Evolutionary conservation across 2,113 vertebrate species (phyloP).

Genomic region (Sclerurus mexicanus): DNA sequence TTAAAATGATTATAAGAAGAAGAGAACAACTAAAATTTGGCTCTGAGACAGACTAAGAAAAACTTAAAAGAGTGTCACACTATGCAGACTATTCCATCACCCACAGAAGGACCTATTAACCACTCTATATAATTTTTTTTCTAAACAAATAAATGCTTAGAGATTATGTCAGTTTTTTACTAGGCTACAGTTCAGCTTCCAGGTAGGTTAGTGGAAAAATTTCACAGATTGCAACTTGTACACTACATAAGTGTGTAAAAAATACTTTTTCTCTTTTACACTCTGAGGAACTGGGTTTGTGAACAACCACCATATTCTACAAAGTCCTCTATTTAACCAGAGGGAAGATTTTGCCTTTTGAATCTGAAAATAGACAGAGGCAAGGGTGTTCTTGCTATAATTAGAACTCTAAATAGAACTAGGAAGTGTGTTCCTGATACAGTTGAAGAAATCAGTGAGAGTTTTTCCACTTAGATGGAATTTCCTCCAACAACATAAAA

Average conservation of each 20-base stretch:
- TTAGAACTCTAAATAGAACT: background rate
- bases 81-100: background rate
- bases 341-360: background rate
- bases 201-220: background rate
- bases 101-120: background rate
- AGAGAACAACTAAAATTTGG: background rate
- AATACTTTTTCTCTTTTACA: background rate
- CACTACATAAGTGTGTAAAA: fast-evolving
- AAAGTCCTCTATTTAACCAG: background rate
- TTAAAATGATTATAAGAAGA: background rate
- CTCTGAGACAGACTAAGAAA: background rate
- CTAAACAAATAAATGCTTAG: background rate
- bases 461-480: background rate
- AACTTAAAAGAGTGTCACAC: background rate
- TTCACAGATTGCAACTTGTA: background rate
- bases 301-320: background rate
- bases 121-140: background rate
- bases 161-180: background rate
- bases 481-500: background rate
- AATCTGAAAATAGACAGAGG: background rate
- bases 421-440: background rate
- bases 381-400: background rate
- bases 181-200: background rate
- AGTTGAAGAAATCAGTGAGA: background rate
- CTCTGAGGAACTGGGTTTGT: background rate